Base-by-base conservation (phyloP, 53 echinoderm and acorn worm species). In the Holothuria scabra region DNA sequence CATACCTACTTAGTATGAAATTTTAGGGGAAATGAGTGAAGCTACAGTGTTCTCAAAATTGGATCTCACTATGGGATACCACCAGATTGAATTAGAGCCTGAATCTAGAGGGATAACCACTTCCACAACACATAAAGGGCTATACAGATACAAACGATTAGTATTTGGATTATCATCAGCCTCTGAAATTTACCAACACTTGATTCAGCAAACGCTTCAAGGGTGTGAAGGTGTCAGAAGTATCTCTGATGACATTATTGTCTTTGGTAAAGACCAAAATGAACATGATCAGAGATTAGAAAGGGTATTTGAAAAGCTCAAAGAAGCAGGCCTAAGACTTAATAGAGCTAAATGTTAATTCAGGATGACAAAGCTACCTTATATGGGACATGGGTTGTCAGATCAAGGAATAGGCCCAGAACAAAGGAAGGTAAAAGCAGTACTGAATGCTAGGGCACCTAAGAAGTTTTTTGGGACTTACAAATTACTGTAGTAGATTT, bases 21-120 rank as follows among this genome's bases (percentile, higher is more conserved):
- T 60, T 24, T 60, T 60, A 18, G 60, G 35, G 60, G 60, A 60
- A 60, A 60, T 60, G 60, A 60, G 60, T 60, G 62, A 61, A 61
- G 62, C 62, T 20, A 61, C 21, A 28, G 20, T 61, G 62, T 19
- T 61, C 19, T 61, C 62, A 20, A 61, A 61, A 61, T 61, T 61
- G 62, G 28, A 61, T 35, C 35, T 35, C 35, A 35, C 35, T 6
- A 35, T 35, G 35, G 35, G 35, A 35, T 35, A 35, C 35, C 62
- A 61, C 3, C 62, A 18, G 62, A 61, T 61, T 61, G 20, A 61
- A 61, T n/a, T 18, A 61, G n/a, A 18, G 21, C 62, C 62, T 1
- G 20, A 61, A 18, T 61, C 62, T 0, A 19, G 62, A n/a, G 23
- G 62, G 62, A 61, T 61, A 61, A 61, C n/a, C 2, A 18, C 14